Conservation (phyloP, 2,113 vertebrate species). For the Xenopus tropicalis region DNA sequence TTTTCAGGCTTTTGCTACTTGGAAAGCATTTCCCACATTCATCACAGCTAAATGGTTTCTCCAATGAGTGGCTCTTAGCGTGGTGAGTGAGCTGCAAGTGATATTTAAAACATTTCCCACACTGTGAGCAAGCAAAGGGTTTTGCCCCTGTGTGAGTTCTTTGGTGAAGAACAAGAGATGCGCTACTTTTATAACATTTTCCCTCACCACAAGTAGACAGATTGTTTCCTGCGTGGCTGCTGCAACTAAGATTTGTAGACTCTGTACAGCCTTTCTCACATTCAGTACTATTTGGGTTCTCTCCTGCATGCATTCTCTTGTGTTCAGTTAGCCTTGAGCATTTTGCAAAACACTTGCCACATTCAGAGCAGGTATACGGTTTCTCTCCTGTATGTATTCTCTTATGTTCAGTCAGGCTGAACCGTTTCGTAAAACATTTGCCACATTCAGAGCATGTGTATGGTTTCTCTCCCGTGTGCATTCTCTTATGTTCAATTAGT, state of each 20-base stretch:
- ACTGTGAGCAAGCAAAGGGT: not conserved
- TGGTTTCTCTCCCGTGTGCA: conserved; percentile 44
- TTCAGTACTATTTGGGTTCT: not conserved
- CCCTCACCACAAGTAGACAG: not conserved
- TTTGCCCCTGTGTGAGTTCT: not conserved
- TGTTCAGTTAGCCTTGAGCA: conserved; percentile 52
- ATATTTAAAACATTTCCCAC: conserved; percentile 2
- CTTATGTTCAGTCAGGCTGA: conserved; percentile 53
- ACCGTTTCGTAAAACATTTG: conserved; percentile 56
- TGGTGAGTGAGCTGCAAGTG: conserved; percentile 29
- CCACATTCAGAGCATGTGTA: conserved; percentile 56
- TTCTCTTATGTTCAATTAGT: conserved; percentile 44
- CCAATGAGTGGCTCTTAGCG: conserved; percentile 15
- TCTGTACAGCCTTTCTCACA: not conserved
- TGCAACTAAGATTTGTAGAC: not conserved
- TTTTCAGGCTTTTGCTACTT: not conserved
- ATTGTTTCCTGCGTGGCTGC: not conserved
- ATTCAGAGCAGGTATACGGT: conserved; percentile 42
- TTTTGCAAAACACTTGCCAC: conserved; percentile 53
- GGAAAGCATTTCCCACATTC: conserved; percentile 43
- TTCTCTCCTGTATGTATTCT: conserved; percentile 55
- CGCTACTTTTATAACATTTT: not conserved
- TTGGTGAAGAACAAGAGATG: not conserved
- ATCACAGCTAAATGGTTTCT: conserved; percentile 54
- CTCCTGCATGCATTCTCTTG: not conserved